A percentile compares a stretch with the other conserved stretches of the same genome.
Conservation (phyloP, 2,888 invertebrate species). For the Tenthredo notha region DNA sequence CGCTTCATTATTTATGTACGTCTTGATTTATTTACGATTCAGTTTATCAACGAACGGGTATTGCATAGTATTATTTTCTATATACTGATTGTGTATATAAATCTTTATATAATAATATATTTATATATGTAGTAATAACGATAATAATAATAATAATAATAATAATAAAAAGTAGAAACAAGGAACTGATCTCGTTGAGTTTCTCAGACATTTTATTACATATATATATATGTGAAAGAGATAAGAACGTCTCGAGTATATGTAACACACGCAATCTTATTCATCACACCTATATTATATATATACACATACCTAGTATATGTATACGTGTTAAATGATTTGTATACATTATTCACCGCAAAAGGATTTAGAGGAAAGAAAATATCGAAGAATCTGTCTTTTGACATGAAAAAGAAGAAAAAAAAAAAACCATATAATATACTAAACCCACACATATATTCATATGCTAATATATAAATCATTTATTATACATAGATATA, state of each 20-base stretch:
- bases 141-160: neutral
- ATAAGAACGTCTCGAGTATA: neutral
- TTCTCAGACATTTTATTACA: neutral
- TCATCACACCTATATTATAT: neutral
- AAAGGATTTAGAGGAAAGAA: neutral
- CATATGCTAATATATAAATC: neutral
- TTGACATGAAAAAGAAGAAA: neutral
- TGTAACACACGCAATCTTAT: neutral
- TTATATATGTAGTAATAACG: neutral
- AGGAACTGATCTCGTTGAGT: neutral
- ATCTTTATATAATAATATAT: neutral
- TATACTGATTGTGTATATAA: neutral
- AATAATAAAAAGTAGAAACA: neutral
- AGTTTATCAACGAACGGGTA: slow-evolving; percentile 24
- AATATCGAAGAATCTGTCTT: too few species aligned
- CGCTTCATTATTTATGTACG: slow-evolving; percentile 50
- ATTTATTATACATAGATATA: neutral
- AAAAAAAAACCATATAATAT: neutral
- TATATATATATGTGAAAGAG: neutral
- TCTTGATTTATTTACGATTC: slow-evolving; percentile 50
- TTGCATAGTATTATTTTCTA: neutral
- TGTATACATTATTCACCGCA: neutral
- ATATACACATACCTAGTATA: neutral
- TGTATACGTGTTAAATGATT: neutral
- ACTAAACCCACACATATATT: neutral